Base-by-base conservation (phyloP, 1,140 invertebrate species). In the Drosophila kikkawai region DNA sequence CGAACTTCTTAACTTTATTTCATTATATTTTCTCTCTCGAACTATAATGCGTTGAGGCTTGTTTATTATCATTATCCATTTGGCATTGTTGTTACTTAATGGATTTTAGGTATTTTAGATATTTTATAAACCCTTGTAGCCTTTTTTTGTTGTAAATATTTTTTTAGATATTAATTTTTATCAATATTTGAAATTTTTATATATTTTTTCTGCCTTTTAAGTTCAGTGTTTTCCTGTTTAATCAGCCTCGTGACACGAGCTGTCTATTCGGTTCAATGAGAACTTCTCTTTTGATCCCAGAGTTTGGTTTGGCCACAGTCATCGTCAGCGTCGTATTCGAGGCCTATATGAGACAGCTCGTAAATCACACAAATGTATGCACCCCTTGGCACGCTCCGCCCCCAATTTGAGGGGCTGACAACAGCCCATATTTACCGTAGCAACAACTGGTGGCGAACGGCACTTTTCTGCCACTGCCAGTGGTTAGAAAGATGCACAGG, bases 341-440 rank as follows among this genome's bases (percentile, higher is more conserved):
- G 64, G 61, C 57, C 51, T 86, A 59, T 85, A 68, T 79, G 83
- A 68, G 85, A 80, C 85, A 90, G 82, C 86, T 90, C 82, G 85
- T 90, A 90, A 90, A 90, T 90, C 85, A 85, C 81, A 60, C 67
- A 90, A 90, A 90, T 90, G 75, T 90, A 90, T 90, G 86, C 85
- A 90, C 85, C 86, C 85, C 75, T 53, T 58, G 66, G 53, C 63
- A 79, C 59, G 58, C 80, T 22, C 39, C 45, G 17, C 65, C 55
- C 39, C 45, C 36, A 22, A 45, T 53, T 39, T 36, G 19, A 34
- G 41, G 45, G 36, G 66, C 50, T 58, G 64, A 44, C 34, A 17
- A 19, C 32, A 48, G 41, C 63, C 67, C 60, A 65, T 68, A 65
- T 79, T 80, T 68, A 59, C 65, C 69, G 55, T 74, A 63, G 42